Evolutionary conservation across 1,140 invertebrate genomes (phyloP), one percentile per base, ranked within the genome.

Genomic region (Stratiolaelaps scimitus): DNA sequence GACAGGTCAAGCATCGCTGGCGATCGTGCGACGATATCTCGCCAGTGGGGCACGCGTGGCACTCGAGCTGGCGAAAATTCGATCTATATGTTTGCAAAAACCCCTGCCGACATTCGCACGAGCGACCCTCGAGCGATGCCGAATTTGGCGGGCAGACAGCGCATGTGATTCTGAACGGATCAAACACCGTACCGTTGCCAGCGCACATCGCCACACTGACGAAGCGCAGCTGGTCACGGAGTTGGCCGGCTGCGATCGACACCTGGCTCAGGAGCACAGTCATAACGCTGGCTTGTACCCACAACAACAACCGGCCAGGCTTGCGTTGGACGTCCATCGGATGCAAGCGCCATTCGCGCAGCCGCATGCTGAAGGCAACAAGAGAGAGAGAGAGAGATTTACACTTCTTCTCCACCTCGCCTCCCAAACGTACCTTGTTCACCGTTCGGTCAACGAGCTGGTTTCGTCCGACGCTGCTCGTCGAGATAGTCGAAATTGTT

Each of bases 141-240:
- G 53, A 60, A 23, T 60, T 60, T 2, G 53, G 15, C 1, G 53
- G 53, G 53, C 53, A 60, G 13, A 10, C 1, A 60, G 15, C 34
- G 10, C 53, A 60, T 2, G 15, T 60, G n/a, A 60, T 34, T 60
- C 53, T 15, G 53, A 26, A 60, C 53, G 53, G 26, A 34, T 60
- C 53, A 23, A 60, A 60, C 13, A 60, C 53, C 17, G 53, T 60
- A 5, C 53, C 53, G 23, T 60, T 60, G 2, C 1, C 53, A 26
- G 53, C 53, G 10, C 53, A 60, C 17, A 34, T 19, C 15, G 17
- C 53, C 20, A 60, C 53, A 34, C 26, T 60, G 26, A 60, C 53
- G 53, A 60, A 60, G 4, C 53, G 53, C 13, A 60, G 53, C 34
- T 60, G 53, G 20, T 60, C 53, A 13, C 53, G 53, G 1, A 60